phyloP scores from a whole-genome alignment of 2,113 vertebrate species.

The Lampris megalopsis region DNA sequence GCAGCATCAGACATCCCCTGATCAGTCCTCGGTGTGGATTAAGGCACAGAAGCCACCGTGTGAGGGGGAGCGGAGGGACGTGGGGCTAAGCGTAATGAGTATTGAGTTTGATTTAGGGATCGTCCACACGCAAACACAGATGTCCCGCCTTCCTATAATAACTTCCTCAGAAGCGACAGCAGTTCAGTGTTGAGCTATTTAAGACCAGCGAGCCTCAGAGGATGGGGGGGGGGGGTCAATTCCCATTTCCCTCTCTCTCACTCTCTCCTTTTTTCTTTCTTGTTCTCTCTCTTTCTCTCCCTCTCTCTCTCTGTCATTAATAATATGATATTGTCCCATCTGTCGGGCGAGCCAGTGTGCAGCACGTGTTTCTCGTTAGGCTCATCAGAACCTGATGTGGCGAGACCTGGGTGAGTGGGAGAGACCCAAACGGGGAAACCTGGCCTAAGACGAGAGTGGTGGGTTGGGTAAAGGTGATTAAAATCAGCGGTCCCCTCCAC shows the following conservation, averaged over 20 bases:
- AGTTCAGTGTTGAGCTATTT: conserved; percentile 74
- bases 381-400: conserved; percentile 79
- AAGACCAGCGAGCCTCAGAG: conserved; percentile 68
- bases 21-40: background rate
- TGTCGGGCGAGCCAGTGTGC: conserved; percentile 74
- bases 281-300: conserved; percentile 11
- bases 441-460: conserved; percentile 45
- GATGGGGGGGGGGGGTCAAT: conserved; percentile 45
- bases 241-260: conserved; percentile 49
- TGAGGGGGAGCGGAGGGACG: conserved; percentile 37
- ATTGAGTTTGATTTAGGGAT: conserved; percentile 57
- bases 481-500: conserved; percentile 43
- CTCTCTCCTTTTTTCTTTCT: background rate
- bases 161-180: conserved; percentile 69
- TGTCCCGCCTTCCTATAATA: conserved; percentile 64
- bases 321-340: conserved; percentile 82
- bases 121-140: conserved; percentile 72
- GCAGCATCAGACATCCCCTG: background rate
- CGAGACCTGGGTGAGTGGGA: conserved; percentile 53
- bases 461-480: conserved; percentile 49
- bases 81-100: conserved; percentile 42
- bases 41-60: conserved; percentile 38
- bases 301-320: conserved; percentile 77
- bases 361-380: conserved; percentile 81
- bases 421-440: conserved; percentile 53